Evolutionary conservation across 1,140 invertebrate species (phyloP).

Genomic region (Melitaea cinxia): DNA sequence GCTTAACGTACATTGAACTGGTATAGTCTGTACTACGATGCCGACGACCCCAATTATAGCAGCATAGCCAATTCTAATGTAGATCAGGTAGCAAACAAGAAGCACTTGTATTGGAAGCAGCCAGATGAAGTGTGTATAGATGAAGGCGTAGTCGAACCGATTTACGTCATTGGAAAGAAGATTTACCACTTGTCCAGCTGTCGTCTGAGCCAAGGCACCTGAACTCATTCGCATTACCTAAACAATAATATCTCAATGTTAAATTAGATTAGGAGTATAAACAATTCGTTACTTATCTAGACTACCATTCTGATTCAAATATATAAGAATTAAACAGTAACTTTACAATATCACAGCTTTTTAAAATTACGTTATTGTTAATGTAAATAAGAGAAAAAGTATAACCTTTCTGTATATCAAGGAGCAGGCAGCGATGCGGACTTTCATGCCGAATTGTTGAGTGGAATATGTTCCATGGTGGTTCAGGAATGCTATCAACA

Average conservation of each 20-base stretch:
- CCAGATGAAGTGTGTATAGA: constrained; percentile 87
- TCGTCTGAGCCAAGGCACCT: constrained; percentile 87
- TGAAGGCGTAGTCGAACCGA: constrained; percentile 85
- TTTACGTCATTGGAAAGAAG: constrained; percentile 91
- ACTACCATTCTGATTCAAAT: too few relatives aligned
- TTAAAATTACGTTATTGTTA: too few relatives aligned
- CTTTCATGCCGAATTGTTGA: constrained; percentile 79
- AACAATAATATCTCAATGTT: background rate
- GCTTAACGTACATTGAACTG: constrained; percentile 85
- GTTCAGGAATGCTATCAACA: constrained; percentile 71
- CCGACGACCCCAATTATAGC: constrained; percentile 87
- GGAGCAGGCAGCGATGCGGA: constrained; percentile 83
- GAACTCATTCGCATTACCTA: constrained; percentile 85
- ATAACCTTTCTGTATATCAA: constrained; percentile 83
- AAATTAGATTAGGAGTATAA: background rate
- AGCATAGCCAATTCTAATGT: constrained; percentile 86
- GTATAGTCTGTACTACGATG: constrained; percentile 85
- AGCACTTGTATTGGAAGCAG: constrained; percentile 87
- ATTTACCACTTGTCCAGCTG: constrained; percentile 92
- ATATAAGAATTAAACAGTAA: too few relatives aligned
- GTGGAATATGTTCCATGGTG: constrained; percentile 75
- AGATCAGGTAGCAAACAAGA: constrained; percentile 87
- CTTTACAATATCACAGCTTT: too few relatives aligned
- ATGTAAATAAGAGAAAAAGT: background rate
- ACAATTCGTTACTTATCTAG: too few relatives aligned